These are phyloP conservation scores for Cetoscarus ocellatus DNA, from an alignment of 2,797 vertebrate species.

Conservation along the genomic window DNA sequence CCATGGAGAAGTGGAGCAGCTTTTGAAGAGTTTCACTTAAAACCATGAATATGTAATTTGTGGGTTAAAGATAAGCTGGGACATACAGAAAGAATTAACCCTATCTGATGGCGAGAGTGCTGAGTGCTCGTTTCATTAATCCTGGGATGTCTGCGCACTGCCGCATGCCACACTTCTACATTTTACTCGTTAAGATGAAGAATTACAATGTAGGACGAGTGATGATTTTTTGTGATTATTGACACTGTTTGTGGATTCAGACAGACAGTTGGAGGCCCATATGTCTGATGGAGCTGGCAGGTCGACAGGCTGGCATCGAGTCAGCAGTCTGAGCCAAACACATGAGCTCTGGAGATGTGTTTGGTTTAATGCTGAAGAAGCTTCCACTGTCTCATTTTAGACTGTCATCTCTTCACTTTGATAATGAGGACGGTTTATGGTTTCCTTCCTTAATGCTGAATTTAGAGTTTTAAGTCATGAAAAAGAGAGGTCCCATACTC, in stretches of 20 bases:
- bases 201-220: neutral
- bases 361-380: conserved; percentile 42
- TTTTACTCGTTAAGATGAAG: neutral
- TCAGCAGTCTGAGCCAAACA: conserved; percentile 37
- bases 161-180: neutral
- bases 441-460: no score
- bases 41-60: conserved; percentile 48
- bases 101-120: conserved; percentile 53
- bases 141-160: conserved; percentile 11
- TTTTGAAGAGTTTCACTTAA: conserved; percentile 56
- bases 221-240: neutral
- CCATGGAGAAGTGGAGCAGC: conserved; percentile 12
- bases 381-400: neutral
- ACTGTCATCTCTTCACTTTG: no score
- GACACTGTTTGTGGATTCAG: conserved; percentile 11
- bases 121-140: conserved; percentile 42
- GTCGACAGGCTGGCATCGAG: conserved; percentile 11
- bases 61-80: conserved; percentile 55
- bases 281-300: conserved; percentile 32
- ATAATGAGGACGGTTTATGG: no score
- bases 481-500: no score
- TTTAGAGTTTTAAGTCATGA: no score
- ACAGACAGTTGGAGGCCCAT: conserved; percentile 55
- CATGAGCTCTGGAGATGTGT: conserved; percentile 47
- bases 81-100: conserved; percentile 44